Conservation (phyloP, 2,797 vertebrate species). For the Coccyzus lansbergi region DNA sequence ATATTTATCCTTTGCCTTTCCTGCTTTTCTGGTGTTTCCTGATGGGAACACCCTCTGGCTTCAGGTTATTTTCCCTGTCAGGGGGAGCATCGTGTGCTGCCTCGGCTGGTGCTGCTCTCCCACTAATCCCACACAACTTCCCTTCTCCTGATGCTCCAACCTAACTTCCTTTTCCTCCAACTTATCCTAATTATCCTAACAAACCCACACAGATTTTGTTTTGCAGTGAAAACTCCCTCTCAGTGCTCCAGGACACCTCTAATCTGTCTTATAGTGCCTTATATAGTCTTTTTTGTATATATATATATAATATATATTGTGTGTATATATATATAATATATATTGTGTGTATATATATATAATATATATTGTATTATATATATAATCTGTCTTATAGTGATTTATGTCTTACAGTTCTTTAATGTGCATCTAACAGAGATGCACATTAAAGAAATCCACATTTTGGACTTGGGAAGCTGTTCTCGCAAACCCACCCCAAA, state of each 20-base stretch:
- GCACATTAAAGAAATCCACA: constrained; percentile 54
- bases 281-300: too few species aligned
- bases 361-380: too few species aligned
- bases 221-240: constrained; percentile 55
- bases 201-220: not conserved
- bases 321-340: too few species aligned
- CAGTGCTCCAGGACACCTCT: constrained; percentile 29
- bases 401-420: too few species aligned
- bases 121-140: not conserved
- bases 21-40: not conserved
- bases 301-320: too few species aligned
- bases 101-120: not conserved
- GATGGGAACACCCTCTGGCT: fast-evolving
- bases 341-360: too few species aligned
- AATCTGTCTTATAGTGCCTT: constrained; percentile 32
- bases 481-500: constrained; percentile 69
- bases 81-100: fast-evolving
- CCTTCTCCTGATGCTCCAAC: not conserved
- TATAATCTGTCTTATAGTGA: constrained; percentile 26
- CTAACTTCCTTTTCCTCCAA: not conserved
- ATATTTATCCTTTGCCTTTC: not conserved
- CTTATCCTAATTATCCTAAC: not conserved
- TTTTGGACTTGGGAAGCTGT: constrained; percentile 40
- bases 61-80: too few species aligned
- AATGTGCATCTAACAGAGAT: constrained; percentile 44